phyloP scores from a whole-genome alignment of 2,113 vertebrate species.

The Triplophysa tibetana region DNA sequence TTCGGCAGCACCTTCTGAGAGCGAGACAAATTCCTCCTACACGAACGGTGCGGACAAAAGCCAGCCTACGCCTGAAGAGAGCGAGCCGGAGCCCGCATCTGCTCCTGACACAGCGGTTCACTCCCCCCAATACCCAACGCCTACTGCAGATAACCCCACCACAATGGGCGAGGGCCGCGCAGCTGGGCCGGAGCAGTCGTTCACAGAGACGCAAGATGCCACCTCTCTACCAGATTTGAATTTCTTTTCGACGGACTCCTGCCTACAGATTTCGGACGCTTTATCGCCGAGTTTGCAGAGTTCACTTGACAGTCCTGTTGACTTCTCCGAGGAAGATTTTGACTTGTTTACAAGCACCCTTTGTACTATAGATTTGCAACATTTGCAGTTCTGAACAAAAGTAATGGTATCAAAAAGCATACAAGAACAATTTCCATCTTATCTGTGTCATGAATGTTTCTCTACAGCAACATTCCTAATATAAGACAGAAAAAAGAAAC shows the following conservation, averaged over 20 bases:
- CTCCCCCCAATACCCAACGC: conserved; percentile 62
- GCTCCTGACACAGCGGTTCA: conserved; percentile 56
- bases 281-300: conserved; percentile 78
- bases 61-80: conserved; percentile 68
- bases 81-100: conserved; percentile 57
- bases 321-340: conserved; percentile 91
- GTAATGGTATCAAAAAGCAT: conserved; percentile 17
- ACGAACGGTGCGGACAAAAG: conserved; percentile 70
- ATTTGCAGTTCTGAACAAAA: conserved; percentile 78
- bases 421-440: conserved; percentile 54
- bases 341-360: conserved; percentile 92
- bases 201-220: conserved; percentile 70
- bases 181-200: conserved; percentile 63
- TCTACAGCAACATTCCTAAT: conserved; percentile 69
- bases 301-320: conserved; percentile 83
- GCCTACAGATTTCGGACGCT: conserved; percentile 73
- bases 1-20: conserved; percentile 64
- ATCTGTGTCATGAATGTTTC: conserved; percentile 51
- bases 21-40: conserved; percentile 66
- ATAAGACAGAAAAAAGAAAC: conserved; percentile 42
- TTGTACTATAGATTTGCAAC: conserved; percentile 86
- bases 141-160: conserved; percentile 60
- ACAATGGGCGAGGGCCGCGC: conserved; percentile 55
- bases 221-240: conserved; percentile 79
- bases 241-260: conserved; percentile 80